phyloP scores from a whole-genome alignment of 2,888 invertebrate genomes.

The Disparrhopalites patrizii region DNA sequence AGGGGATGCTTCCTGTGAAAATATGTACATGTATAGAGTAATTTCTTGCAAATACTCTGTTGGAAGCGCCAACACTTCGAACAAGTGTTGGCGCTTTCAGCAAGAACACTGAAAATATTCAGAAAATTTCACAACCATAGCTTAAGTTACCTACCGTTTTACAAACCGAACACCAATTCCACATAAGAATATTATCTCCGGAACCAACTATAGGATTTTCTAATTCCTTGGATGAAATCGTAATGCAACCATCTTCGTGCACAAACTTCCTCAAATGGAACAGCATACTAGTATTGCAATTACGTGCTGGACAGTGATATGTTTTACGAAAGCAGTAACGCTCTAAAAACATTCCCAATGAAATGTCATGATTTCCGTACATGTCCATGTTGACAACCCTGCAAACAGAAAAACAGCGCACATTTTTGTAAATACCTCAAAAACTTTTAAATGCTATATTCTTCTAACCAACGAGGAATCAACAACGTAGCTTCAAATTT shows the following conservation, averaged over 20 bases:
- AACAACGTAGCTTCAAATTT: neutral
- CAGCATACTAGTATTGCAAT: conserved; percentile 78
- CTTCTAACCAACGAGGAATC: neutral
- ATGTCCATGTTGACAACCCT: conserved; percentile 90
- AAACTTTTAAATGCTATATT: neutral
- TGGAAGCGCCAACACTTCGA: no score
- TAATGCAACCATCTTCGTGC: conserved; percentile 82
- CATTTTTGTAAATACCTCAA: no score
- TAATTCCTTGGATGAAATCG: conserved; percentile 62
- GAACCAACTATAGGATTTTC: conserved; percentile 52
- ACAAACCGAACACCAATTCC: conserved; percentile 74
- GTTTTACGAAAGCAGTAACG: conserved; percentile 81
- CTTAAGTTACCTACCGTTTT: conserved; percentile 54
- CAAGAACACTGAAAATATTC: no score
- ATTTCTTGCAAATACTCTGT: neutral
- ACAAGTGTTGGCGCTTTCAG: no score
- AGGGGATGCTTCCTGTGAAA: conserved; percentile 60
- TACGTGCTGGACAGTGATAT: conserved; percentile 74
- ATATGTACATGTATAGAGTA: neutral
- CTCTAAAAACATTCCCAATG: conserved; percentile 88
- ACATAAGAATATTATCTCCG: conserved; percentile 67
- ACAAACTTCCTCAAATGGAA: conserved; percentile 86
- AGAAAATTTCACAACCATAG: no score
- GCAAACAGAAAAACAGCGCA: conserved; percentile 34
- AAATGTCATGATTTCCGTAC: conserved; percentile 92